A percentile compares a stretch with the other conserved stretches of the same genome.
Conservation (phyloP, 2,113 vertebrate species). For the Ailuropoda melanoleuca region DNA sequence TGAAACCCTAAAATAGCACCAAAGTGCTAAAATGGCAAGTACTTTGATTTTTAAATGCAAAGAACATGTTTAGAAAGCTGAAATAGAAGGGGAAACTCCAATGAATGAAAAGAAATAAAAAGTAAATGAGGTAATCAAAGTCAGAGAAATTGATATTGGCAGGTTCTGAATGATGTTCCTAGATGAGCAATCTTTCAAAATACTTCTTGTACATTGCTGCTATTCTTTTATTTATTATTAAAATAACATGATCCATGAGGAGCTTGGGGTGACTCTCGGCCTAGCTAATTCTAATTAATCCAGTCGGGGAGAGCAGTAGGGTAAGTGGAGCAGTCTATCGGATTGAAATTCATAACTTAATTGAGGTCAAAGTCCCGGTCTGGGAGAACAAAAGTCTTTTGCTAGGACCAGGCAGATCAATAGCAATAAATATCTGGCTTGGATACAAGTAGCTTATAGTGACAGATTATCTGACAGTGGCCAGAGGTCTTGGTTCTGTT, state of each 20-base stretch:
- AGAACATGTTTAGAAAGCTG: slow-evolving; percentile 81
- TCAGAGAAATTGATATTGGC: slow-evolving; percentile 91
- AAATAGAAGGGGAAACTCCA: slow-evolving; percentile 81
- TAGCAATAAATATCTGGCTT: slow-evolving; percentile 99
- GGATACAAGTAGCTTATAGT: slow-evolving; percentile 90
- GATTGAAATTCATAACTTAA: slow-evolving; percentile 99
- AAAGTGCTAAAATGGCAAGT: slow-evolving; percentile 55
- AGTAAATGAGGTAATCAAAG: slow-evolving; percentile 88
- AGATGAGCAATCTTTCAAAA: slow-evolving; percentile 90
- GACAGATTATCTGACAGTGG: slow-evolving; percentile 90
- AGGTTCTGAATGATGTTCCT: slow-evolving; percentile 88
- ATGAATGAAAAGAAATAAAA: slow-evolving; percentile 85
- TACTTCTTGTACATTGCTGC: slow-evolving; percentile 85
- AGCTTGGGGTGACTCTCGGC: slow-evolving; percentile 89
- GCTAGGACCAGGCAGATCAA: slow-evolving; percentile 96
- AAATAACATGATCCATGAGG: slow-evolving; percentile 97
- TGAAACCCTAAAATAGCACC: slow-evolving; percentile 76
- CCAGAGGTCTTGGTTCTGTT: slow-evolving; percentile 86
- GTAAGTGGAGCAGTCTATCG: slow-evolving; percentile 98
- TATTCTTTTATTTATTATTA: slow-evolving; percentile 95
- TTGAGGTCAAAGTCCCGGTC: slow-evolving; percentile 98
- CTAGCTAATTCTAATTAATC: slow-evolving; percentile 99
- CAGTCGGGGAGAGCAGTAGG: slow-evolving; percentile 93
- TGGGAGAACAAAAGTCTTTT: slow-evolving; percentile 98
- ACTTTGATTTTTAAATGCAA: slow-evolving; percentile 78